phyloP scores from a whole-genome alignment of 2,888 invertebrate genomes.

The Deilephila elpenor region DNA sequence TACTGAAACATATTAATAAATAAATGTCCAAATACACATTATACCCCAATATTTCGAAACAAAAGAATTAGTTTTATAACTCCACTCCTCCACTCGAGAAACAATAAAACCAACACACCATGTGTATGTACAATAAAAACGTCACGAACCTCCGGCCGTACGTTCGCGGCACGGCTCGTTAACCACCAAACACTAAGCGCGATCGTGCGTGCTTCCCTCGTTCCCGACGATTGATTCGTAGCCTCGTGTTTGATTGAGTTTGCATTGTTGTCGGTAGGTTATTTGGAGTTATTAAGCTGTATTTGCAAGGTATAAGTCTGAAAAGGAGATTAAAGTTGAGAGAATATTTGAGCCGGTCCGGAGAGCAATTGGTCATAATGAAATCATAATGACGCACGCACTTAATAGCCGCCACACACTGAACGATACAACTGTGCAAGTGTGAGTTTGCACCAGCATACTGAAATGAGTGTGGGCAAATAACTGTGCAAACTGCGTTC shows the following conservation, averaged over 20 bases:
- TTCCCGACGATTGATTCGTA: constrained; percentile 7
- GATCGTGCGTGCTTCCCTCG: constrained; percentile 15
- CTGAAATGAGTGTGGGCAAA: too few relatives aligned
- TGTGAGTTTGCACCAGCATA: too few relatives aligned
- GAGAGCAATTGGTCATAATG: too few relatives aligned
- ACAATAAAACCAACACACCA: not conserved
- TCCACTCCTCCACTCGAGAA: not conserved
- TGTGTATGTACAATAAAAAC: constrained; percentile 14
- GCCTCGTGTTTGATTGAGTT: not conserved
- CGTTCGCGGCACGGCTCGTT: constrained; percentile 23
- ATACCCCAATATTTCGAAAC: too few relatives aligned
- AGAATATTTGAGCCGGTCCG: too few relatives aligned
- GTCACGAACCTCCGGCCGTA: constrained; percentile 18
- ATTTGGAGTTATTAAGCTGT: not conserved
- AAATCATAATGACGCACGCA: too few relatives aligned
- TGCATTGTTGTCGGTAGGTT: not conserved
- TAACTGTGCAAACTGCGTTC: too few relatives aligned
- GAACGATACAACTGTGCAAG: too few relatives aligned
- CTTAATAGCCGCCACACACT: too few relatives aligned
- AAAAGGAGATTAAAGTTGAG: too few relatives aligned
- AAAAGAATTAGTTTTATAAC: not conserved
- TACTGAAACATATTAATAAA: too few relatives aligned
- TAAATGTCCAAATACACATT: too few relatives aligned
- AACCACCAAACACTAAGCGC: constrained; percentile 17
- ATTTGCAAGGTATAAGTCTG: not conserved